Evolutionary conservation across 2,888 invertebrate genomes (phyloP).

Genomic region (Blomia tropicalis): DNA sequence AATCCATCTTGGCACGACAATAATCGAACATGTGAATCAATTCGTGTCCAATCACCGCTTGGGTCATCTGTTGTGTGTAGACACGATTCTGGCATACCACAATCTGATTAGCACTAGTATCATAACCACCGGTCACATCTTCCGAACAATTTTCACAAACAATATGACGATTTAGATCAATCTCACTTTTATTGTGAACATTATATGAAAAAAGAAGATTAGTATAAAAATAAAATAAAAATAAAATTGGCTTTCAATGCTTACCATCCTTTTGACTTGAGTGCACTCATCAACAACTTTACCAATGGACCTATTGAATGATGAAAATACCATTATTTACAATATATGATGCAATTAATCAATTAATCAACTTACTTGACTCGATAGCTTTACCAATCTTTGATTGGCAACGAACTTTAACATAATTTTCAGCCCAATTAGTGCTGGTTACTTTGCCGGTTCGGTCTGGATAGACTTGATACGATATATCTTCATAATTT

Average conservation of each 20-base stretch:
- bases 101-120: slow-evolving; percentile 65
- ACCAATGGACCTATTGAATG: slow-evolving; percentile 50
- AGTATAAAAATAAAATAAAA: slow-evolving; percentile 16
- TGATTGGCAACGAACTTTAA: neutral
- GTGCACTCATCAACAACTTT: slow-evolving; percentile 65
- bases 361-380: neutral
- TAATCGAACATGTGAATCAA: slow-evolving; percentile 92
- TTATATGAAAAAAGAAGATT: neutral
- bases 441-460: neutral
- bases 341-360: neutral
- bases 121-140: slow-evolving; percentile 48
- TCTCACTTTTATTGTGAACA: slow-evolving; percentile 45
- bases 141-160: slow-evolving; percentile 70
- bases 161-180: slow-evolving; percentile 70
- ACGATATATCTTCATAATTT: neutral
- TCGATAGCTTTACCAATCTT: neutral
- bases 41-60: slow-evolving; percentile 72
- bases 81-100: slow-evolving; percentile 71
- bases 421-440: slow-evolving; percentile 1
- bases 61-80: slow-evolving; percentile 47
- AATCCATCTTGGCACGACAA: slow-evolving; percentile 71
- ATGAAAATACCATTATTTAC: slow-evolving; percentile 29
- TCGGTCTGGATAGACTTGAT: neutral
- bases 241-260: slow-evolving; percentile 30
- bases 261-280: slow-evolving; percentile 62